Evolutionary conservation across 2,113 vertebrate species (phyloP), one percentile per base, ranked within the genome.

Genomic region (Clarias batrachus): DNA sequence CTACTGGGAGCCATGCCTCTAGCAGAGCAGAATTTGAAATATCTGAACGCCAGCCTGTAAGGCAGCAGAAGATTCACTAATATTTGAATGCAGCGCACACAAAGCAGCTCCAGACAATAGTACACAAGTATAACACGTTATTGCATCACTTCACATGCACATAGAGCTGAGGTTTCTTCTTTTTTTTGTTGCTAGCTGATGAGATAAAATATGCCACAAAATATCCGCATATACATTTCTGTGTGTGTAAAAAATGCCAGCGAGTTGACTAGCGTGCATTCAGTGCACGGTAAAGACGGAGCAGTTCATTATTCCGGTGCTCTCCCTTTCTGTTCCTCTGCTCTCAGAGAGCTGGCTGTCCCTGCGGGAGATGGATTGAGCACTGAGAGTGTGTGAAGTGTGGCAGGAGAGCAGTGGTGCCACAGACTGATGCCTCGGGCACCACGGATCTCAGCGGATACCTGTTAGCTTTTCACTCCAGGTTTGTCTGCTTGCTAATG

Each of bases 381-480:
- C 33, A 16, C 71, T 79, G 76, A 85, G 81, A 62, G 77, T 63
- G n/a, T 71, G 70, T 78, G 63, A 84, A 79, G 86, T 82, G 83
- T 87, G 79, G 74, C 60, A 85, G 71, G 8, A 30, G 68, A 85
- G 86, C 86, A 84, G 54, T 86, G 62, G 79, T 56, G 70, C 41
- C 84, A 79, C 54, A 89, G 73, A 79, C 79, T 63, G 84, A 82
- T 0, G 86, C 88, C 88, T 82, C 63, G 1, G 79, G 80, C 86
- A 70, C 21, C 54, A 87, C 68, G 59, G 41, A 86, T 83, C 84
- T 84, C 87, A 83, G 54, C 25, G 82, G 82, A 83, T 83, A 83
- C 89, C 65, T 89, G 80, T 85, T 81, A 85, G 65, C 73, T 85
- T 54, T 56, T 85, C 83, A 87, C 76, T 85, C 81, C 73, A 27